These are phyloP conservation scores for Muntiacus muntjak DNA, from an alignment of 2,113 vertebrate species.

Conservation along the genomic window DNA sequence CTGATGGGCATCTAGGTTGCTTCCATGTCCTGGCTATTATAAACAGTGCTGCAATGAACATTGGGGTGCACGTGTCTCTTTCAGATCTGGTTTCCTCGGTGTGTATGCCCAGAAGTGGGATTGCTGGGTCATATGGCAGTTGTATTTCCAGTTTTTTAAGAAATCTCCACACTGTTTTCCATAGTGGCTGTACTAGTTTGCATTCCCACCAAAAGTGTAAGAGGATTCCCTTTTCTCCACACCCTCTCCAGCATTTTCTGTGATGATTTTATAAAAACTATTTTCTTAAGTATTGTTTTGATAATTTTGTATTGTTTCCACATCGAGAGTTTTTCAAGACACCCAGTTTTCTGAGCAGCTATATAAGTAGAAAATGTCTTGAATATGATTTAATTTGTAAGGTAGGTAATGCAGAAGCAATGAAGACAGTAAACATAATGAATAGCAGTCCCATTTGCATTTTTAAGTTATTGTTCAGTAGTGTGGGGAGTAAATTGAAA, in stretches of 20 bases:
- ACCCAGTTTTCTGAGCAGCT: not conserved
- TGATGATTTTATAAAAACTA: not conserved
- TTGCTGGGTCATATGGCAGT: too few species aligned
- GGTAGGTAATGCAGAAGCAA: not conserved
- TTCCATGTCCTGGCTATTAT: too few species aligned
- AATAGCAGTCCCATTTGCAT: not conserved
- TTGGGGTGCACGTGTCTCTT: too few species aligned
- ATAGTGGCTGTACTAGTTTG: too few species aligned
- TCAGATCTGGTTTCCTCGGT: too few species aligned
- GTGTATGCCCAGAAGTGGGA: too few species aligned
- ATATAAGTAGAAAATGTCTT: not conserved
- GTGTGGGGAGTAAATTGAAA: not conserved
- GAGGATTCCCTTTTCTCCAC: too few species aligned
- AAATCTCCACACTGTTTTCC: too few species aligned
- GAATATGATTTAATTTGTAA: not conserved
- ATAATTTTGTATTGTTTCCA: not conserved
- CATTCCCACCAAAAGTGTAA: too few species aligned
- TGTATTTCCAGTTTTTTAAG: too few species aligned
- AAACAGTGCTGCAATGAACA: too few species aligned
- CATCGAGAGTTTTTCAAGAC: not conserved
- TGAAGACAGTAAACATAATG: not conserved
- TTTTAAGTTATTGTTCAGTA: not conserved
- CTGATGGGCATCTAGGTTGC: too few species aligned
- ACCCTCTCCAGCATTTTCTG: not conserved
- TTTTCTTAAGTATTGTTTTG: not conserved